Conservation (phyloP, 2,888 invertebrate genomes). For the Tridacna gigas region DNA sequence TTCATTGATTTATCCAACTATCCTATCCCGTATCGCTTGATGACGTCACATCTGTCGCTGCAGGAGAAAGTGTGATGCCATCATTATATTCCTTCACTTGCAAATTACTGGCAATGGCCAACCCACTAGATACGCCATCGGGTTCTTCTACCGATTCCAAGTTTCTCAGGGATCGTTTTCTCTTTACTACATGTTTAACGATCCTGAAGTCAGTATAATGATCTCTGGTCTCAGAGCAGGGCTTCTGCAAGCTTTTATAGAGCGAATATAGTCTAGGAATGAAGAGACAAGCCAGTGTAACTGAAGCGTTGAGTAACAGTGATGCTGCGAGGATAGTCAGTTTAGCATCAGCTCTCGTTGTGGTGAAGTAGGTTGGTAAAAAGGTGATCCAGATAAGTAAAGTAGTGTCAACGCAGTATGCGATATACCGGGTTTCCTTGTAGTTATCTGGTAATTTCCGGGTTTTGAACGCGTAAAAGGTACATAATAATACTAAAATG, state of each 20-base stretch:
- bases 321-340: conserved; percentile 70
- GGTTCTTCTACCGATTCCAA: not conserved
- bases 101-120: conserved; percentile 4
- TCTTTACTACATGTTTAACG: conserved; percentile 58
- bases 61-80: not conserved
- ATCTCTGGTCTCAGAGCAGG: conserved; percentile 29
- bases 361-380: conserved; percentile 73
- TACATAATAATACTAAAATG: conserved; percentile 72
- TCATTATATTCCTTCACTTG: conserved; percentile 9
- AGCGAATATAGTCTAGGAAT: conserved; percentile 75
- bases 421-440: conserved; percentile 80
- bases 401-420: conserved; percentile 76
- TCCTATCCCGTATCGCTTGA: not conserved
- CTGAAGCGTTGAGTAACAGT: conserved; percentile 72
- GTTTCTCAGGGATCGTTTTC: conserved; percentile 40
- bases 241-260: conserved; percentile 49
- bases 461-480: conserved; percentile 79
- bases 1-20: no score
- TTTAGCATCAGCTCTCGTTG: conserved; percentile 62
- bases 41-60: not conserved
- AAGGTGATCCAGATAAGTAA: conserved; percentile 74
- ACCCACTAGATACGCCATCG: not conserved
- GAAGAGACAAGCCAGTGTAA: conserved; percentile 75
- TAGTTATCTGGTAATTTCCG: conserved; percentile 80
- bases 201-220: conserved; percentile 59